Base-by-base conservation (phyloP, 1,140 invertebrate species). In the Procambarus virginalis region DNA sequence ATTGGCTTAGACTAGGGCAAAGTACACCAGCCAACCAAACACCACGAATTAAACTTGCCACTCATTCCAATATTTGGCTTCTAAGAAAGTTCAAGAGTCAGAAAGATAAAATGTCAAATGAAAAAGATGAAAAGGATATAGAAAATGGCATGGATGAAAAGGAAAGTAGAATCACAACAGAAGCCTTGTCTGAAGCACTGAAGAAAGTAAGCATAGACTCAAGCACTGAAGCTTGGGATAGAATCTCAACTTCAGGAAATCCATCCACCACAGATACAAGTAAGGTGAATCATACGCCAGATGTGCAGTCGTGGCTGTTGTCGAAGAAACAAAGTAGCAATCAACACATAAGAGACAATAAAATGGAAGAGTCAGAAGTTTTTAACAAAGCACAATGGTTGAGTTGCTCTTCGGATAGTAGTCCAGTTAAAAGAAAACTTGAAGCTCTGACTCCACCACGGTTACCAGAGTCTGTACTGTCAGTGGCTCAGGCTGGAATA, bases 31-130 rank as follows among this genome's bases (percentile, higher is more conserved):
- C n/a, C 49, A 75, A 10, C 34, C 20, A 17, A 6, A n/a, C 49
- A 34, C 78, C 86, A 17, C 60, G 48, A 12, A 60, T 81, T 45
- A 17, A 81, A 14, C 64, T 88, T 17, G 45, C 78, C 4, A 73
- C 86, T 34, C 86, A 88, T 48, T 88, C 75, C 17, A 88, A 88
- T 60, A 88, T 81, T 48, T 88, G 86, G 86, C 86, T 88, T 46
- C 86, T 88, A n/a, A 81, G 58, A 8, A 81, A 88, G 46, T 46
- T 88, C 46, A 88, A 82, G 14, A 75, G 60, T 48, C 85, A 87
- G 78, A 84, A 75, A 55, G 68, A 68, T 6, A 88, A 88, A 60
- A 64, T 70, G n/a, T 49, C 77, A 17, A 48, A 87, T 12, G 86
- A 88, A 45, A 88, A 88, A 58, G 76, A 80, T 51, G 86, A 88